Conservation (phyloP, 2,113 vertebrate species). For the Phaethornis superciliosus region DNA sequence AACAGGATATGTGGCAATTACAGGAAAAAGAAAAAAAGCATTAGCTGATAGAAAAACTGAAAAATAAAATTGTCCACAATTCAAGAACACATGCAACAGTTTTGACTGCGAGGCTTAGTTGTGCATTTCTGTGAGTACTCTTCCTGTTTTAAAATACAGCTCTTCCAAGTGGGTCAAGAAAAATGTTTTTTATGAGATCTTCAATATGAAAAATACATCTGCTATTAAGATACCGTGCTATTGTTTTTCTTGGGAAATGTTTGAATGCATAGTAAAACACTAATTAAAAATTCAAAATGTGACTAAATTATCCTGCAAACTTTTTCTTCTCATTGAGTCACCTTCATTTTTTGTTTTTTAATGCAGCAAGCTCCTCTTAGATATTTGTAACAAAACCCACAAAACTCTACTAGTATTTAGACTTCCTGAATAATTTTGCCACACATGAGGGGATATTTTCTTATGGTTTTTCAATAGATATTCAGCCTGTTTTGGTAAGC, state of each 20-base stretch:
- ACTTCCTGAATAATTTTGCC: slow-evolving; percentile 58
- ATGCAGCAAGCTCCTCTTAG: slow-evolving; percentile 27
- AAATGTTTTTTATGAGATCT: not conserved
- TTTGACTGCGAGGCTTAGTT: not conserved
- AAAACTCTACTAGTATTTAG: slow-evolving; percentile 41
- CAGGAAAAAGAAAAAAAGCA: not conserved
- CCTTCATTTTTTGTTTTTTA: not conserved
- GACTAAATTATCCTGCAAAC: slow-evolving; percentile 35
- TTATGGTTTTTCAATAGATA: slow-evolving; percentile 57
- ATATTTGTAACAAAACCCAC: slow-evolving; percentile 48
- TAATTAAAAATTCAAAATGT: not conserved
- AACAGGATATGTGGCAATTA: not conserved
- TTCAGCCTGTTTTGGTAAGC: slow-evolving; percentile 45
- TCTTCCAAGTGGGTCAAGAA: not conserved
- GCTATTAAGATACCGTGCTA: not conserved
- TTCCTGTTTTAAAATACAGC: not conserved
- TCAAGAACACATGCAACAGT: not conserved
- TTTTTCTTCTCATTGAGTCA: slow-evolving; percentile 29
- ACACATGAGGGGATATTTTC: slow-evolving; percentile 62
- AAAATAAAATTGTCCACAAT: not conserved
- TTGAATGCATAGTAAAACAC: not conserved
- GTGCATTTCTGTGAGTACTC: not conserved
- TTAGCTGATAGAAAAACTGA: not conserved
- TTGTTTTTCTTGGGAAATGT: not conserved
- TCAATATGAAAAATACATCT: not conserved